These are phyloP conservation scores for Synodontis membranacea DNA, from an alignment of 2,113 vertebrate genomes.

Conservation along the genomic window DNA sequence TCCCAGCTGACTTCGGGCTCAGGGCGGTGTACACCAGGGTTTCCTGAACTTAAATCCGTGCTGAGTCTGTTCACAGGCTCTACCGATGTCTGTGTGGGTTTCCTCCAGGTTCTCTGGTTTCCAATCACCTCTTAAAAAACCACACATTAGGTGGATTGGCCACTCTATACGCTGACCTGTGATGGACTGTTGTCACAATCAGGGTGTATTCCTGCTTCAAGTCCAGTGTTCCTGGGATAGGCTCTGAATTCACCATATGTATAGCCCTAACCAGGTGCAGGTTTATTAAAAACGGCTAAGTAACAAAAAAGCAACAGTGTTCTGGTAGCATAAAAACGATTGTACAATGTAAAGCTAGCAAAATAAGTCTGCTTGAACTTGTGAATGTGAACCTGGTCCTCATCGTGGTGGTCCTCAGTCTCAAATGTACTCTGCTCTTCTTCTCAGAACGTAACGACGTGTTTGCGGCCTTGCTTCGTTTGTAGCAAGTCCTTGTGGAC, in stretches of 20 bases:
- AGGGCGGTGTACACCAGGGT: too few relatives aligned
- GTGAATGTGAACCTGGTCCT: background rate
- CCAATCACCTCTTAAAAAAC: background rate
- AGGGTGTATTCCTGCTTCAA: background rate
- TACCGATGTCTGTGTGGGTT: background rate
- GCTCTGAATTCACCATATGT: background rate
- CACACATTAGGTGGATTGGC: background rate
- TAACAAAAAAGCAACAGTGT: background rate
- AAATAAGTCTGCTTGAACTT: background rate
- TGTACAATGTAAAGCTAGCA: background rate
- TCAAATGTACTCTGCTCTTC: constrained; percentile 23
- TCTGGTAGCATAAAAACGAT: background rate
- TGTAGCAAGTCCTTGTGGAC: too few relatives aligned
- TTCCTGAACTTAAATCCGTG: too few relatives aligned
- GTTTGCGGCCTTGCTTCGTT: constrained; percentile 64
- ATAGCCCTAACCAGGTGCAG: too few relatives aligned
- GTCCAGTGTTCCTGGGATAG: background rate
- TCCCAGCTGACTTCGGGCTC: too few relatives aligned
- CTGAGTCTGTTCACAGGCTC: background rate
- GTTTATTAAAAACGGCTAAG: background rate
- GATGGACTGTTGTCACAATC: background rate
- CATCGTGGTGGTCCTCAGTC: background rate
- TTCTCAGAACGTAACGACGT: constrained; percentile 45
- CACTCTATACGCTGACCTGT: background rate
- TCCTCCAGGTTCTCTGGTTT: background rate